Evolutionary conservation across 2,113 vertebrate genomes (phyloP), one percentile per base, ranked within the genome.

Genomic region (Gadus chalcogrammus): DNA sequence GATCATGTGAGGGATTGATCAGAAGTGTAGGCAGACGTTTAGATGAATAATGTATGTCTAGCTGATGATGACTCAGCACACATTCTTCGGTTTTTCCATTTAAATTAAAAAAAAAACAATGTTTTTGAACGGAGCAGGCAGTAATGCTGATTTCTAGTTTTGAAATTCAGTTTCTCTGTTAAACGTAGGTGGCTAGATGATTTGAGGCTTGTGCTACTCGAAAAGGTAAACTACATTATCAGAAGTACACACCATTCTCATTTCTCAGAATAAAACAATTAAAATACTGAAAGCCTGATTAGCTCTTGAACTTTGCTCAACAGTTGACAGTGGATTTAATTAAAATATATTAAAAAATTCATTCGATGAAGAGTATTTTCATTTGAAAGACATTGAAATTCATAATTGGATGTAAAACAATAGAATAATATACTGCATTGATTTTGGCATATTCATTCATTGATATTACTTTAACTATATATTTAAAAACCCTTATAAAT

Each of bases 21-120:
- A 77, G 83, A 69, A 68, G 52, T 72, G 42, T 15, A 28, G 75
- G 67, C 38, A 16, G 77, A 64, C 65, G 70, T 84, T 85, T 87
- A 17, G 86, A 90, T 91, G 86, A 86, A 89, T 91, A 86, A 91
- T 92, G 89, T 89, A 91, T 88, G 86, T 80, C 62, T 61, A 35
- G 76, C 61, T 24, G 76, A 77, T 86, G 91, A 87, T 90, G 87
- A 89, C 73, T 87, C 82, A 73, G 88, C 87, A 60, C 18, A 55
- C n/a, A 18, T 35, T 28, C 27, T 52, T 69, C 67, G 3, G 38
- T 75, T 72, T 74, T 17, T 22, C 22, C 55, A 71, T 48, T 63
- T 78, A 84, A 84, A 69, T 48, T 63, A 79, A 84, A 84, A 69
- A 74, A 70, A 64, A 67, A 72, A 28, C 72, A 67, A 73, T 80